phyloP scores from a whole-genome alignment of 2,113 vertebrate species.

The Trochalopteron elliotii region DNA sequence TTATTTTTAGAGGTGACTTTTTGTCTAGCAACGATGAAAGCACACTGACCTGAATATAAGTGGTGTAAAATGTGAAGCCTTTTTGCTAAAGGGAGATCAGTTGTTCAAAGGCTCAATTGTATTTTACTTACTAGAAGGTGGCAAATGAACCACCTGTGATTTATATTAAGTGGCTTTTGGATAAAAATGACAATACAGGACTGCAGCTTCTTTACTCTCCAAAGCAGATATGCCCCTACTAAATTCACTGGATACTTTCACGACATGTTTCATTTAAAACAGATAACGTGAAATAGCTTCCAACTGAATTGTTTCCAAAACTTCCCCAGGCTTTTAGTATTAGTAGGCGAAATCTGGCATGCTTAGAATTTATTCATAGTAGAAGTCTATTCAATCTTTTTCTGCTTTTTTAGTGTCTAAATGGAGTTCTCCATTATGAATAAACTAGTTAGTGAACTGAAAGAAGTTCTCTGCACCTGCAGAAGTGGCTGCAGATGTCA shows the following conservation, averaged over 20 bases:
- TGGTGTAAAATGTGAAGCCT: neutral
- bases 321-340: neutral
- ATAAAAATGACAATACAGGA: neutral
- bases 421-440: conserved; percentile 24
- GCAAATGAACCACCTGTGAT: conserved; percentile 1
- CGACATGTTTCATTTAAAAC: neutral
- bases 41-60: conserved; percentile 6
- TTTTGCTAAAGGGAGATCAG: neutral
- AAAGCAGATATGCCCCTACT: neutral
- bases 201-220: neutral
- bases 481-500: conserved; percentile 40
- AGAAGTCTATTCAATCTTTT: conserved; percentile 19
- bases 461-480: conserved; percentile 33
- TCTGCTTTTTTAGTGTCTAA: neutral
- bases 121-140: neutral
- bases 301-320: conserved; percentile 27
- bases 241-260: neutral
- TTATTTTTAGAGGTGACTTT: neutral
- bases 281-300: neutral
- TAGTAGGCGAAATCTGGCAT: conserved; percentile 4
- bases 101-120: neutral
- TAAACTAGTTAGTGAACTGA: conserved; percentile 13
- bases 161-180: conserved; percentile 3
- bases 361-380: conserved; percentile 19
- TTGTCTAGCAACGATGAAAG: neutral